Evolutionary conservation across 2,113 vertebrate genomes (phyloP).

Genomic region (Cheilinus undulatus): DNA sequence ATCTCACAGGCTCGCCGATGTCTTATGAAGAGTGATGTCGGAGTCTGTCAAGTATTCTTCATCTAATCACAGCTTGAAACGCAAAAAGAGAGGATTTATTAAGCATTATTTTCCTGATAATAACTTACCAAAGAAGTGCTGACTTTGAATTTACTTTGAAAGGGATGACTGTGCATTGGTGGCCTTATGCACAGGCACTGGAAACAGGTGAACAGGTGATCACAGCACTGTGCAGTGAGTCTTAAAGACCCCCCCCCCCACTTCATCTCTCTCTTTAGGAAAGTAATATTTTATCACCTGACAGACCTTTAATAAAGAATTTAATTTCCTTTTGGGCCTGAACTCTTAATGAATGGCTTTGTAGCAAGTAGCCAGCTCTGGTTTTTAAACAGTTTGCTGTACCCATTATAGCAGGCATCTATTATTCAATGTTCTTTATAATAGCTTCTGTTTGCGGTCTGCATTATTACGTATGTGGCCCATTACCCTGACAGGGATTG

Average conservation of each 20-base stretch:
- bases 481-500: slow-evolving; percentile 54
- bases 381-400: slow-evolving; percentile 44
- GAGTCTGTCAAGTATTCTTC: not conserved
- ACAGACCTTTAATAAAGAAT: slow-evolving; percentile 23
- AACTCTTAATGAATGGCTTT: slow-evolving; percentile 51
- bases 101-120: not conserved
- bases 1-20: slow-evolving; percentile 10
- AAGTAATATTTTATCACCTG: slow-evolving; percentile 28
- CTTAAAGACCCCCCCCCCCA: not conserved
- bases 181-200: not conserved
- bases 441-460: slow-evolving; percentile 48
- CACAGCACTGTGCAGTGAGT: not conserved
- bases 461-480: slow-evolving; percentile 60
- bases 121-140: not conserved
- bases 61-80: not conserved
- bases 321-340: slow-evolving; percentile 24
- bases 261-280: slow-evolving; percentile 7
- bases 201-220: slow-evolving; percentile 12
- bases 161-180: slow-evolving; percentile 13
- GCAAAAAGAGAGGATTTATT: not conserved
- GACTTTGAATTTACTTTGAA: slow-evolving; percentile 18
- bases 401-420: slow-evolving; percentile 43
- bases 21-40: not conserved
- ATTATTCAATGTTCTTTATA: slow-evolving; percentile 54
- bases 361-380: slow-evolving; percentile 1